Percentiles rank a stretch among this genome's conserved stretches.
Conservation (phyloP, 2,888 invertebrate species). For the Drosophila nr. perissopoda region DNA sequence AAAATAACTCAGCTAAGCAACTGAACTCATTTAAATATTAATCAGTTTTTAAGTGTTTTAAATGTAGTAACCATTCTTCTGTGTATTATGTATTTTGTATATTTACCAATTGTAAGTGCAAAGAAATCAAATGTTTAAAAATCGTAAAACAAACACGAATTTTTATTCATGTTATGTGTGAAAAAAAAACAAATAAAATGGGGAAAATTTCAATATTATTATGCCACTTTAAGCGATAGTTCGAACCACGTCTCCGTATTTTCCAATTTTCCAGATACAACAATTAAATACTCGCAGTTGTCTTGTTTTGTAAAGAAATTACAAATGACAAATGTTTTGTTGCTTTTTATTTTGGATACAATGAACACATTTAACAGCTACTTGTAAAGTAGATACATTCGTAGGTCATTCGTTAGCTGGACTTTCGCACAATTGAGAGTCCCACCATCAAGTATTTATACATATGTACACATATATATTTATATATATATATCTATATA, state of each 20-base stretch:
- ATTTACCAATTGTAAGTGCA: conserved; percentile 48
- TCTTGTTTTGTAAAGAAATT: conserved; percentile 62
- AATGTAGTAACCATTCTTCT: conserved; percentile 43
- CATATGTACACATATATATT: conserved; percentile 5
- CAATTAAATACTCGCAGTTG: neutral
- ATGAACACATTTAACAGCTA: conserved; percentile 65
- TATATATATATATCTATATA: conserved; percentile 18
- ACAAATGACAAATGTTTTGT: conserved; percentile 64
- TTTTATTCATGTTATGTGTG: neutral
- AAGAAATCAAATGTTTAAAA: conserved; percentile 52
- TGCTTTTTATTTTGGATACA: conserved; percentile 37
- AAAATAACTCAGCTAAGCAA: conserved; percentile 29
- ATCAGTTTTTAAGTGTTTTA: conserved; percentile 43
- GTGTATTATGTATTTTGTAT: conserved; percentile 59
- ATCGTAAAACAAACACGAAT: neutral
- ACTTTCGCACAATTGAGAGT: conserved; percentile 31
- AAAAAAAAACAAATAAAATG: neutral
- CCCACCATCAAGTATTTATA: conserved; percentile 10
- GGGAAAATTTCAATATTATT: neutral
- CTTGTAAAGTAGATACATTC: conserved; percentile 61
- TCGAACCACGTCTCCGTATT: neutral
- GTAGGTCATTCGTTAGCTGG: conserved; percentile 45
- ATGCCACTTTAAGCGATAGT: neutral
- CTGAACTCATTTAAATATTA: conserved; percentile 36
- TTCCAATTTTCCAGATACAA: neutral